A percentile compares a stretch with the other conserved stretches of the same genome.
phyloP scores from a whole-genome alignment of 2,888 invertebrate genomes.

The Mesorhabditis sp. region DNA sequence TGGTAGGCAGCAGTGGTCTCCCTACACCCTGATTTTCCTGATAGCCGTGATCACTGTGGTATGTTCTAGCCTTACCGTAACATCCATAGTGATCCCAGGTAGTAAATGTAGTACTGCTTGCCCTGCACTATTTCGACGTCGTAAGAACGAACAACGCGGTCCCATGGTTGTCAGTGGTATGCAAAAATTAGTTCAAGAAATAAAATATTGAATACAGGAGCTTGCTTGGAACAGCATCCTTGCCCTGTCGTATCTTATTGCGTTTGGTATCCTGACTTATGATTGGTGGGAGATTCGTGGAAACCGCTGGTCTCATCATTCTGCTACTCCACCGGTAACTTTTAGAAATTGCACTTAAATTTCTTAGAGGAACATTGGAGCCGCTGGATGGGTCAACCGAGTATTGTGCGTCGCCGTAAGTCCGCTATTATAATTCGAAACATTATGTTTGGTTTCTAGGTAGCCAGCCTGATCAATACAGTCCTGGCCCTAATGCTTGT shows the following conservation, averaged over 20 bases:
- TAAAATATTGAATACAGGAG: neutral
- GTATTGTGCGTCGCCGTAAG: neutral
- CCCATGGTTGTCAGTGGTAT: neutral
- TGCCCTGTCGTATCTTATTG: neutral
- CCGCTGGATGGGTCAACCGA: neutral
- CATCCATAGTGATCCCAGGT: neutral
- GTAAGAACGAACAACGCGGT: constrained; percentile 1
- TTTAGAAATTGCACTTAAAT: neutral
- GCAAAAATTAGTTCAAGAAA: neutral
- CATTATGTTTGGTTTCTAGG: no score
- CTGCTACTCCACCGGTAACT: neutral
- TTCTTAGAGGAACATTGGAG: constrained; percentile 1
- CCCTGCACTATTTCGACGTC: constrained; percentile 4
- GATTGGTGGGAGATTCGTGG: neutral
- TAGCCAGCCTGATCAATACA: no score
- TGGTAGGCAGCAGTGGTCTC: constrained; percentile 25
- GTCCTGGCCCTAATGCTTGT: no score
- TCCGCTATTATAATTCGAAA: neutral
- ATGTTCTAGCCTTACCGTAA: neutral
- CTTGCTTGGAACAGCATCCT: neutral
- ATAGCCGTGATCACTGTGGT: constrained; percentile 14
- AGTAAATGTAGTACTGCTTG: neutral
- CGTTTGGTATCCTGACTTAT: neutral
- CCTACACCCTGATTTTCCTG: constrained; percentile 18
- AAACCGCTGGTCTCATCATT: neutral